Conservation (phyloP, 1,140 invertebrate species). For the Zaprionus ghesquierei region DNA sequence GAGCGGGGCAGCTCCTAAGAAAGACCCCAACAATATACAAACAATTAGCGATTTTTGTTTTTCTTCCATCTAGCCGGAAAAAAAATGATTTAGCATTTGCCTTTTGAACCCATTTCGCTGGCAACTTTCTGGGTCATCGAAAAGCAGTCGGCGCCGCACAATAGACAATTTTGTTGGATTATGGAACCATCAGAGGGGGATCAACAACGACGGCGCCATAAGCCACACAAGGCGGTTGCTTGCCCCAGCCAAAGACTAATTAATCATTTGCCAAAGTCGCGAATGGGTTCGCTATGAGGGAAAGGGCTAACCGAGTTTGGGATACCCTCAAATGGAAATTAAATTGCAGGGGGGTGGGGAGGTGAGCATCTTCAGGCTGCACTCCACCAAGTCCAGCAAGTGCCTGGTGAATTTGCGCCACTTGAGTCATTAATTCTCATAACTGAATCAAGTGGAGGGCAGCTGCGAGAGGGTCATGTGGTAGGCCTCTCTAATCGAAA, state of each 20-base stretch:
- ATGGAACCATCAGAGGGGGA: constrained; percentile 69
- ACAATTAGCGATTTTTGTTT: constrained; percentile 62
- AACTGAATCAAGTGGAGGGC: constrained; percentile 54
- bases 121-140: constrained; percentile 1
- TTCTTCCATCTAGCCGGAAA: constrained; percentile 19
- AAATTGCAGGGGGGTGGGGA: constrained; percentile 50
- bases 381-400: no score
- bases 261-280: constrained; percentile 61
- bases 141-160: no score
- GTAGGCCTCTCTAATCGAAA: constrained; percentile 30
- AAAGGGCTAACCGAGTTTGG: constrained; percentile 2
- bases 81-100: constrained; percentile 67
- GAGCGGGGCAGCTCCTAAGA: neutral
- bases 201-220: constrained; percentile 37
- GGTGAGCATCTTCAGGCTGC: no score
- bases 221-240: constrained; percentile 32
- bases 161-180: constrained; percentile 75
- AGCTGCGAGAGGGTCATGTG: constrained; percentile 8
- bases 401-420: constrained; percentile 55
- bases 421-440: constrained; percentile 75
- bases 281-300: constrained; percentile 3
- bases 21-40: constrained; percentile 57
- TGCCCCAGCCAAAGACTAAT: constrained; percentile 50
- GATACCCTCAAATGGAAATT: constrained; percentile 64
- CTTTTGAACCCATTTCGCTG: constrained; percentile 49